Base-by-base conservation (phyloP, 2,888 invertebrate genomes). In the Pristionchus arcanus region DNA sequence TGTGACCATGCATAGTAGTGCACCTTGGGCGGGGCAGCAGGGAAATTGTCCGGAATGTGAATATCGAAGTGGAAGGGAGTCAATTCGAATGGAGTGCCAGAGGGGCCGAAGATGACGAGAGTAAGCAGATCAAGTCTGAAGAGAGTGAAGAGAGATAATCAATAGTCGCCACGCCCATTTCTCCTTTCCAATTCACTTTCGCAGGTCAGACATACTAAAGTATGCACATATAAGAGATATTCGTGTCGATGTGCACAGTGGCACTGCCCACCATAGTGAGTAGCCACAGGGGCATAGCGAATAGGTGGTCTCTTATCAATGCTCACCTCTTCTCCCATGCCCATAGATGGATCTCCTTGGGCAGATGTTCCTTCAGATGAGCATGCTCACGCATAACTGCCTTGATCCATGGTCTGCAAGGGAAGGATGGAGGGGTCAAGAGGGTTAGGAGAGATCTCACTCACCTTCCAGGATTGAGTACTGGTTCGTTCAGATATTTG, bases 51-150 rank as follows among this genome's bases (percentile, higher is more conserved):
- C 3, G 84, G 87, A 11, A 91, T 77, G 21, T 68, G 84, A n/a
- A 91, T 59, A 53, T 91, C 91, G 74, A 91, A 90, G 68, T 89
- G 85, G 89, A 91, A 90, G 42, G 91, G 91, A 21, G 90, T 89
- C 49, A 87, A 66, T 37, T 91, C 91, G 89, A 89, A 91, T 19
- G 91, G 91, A 37, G 91, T 90, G 42, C 81, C 90, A 1, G 74
- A 2, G 2, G 91, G 91, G 13, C 91, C 91, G 66, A 88, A 63
- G 53, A 91, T 90, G 53, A 91, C 71, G 21, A 83, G 59, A 5
- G 90, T 83, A 2, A 91, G 87, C 7, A 91, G 90, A 59, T 91
- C 90, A 42, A 90, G 53, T 86, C 91, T 89, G 55, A 49, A 83
- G 42, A 34, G 15, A 11, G 16, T 2, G 19, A 31, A n/a, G 1